Evolutionary conservation across 2,888 invertebrate genomes (phyloP), one percentile per base, ranked within the genome.

Genomic region (Phoenoteleia sp.): DNA sequence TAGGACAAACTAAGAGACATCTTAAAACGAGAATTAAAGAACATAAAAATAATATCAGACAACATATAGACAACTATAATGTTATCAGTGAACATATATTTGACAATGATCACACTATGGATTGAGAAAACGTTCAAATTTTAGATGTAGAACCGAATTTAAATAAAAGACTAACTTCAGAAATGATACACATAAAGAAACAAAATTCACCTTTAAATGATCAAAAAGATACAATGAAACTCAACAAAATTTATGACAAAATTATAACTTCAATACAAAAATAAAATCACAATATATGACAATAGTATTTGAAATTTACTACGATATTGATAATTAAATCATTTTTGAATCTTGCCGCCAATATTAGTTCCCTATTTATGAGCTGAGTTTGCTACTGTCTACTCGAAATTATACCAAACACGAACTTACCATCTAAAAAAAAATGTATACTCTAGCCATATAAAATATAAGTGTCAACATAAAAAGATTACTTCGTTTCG

Each of bases 121-220:
- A 64, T 27, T 64, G 64, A 47, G 13, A 64, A 3, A 64, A 64
- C 17, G 23, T 64, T 4, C 25, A 64, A 27, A 64, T 64, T n/a
- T 13, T 64, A 19, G 45, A 64, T 7, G 27, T 17, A 29, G 64
- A 47, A 27, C 27, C 17, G 11, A 64, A 64, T 25, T 25, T 4
- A 1, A 17, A 9, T 3, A 64, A 64, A 19, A 64, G 64, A 29
- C 13, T 47, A 19, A 23, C 29, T 29, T 45, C 64, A 17, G 45
- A 64, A 64, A 64, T 47, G 64, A 29, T 64, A 29, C 25, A 47
- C 13, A 64, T 64, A 5, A 64, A 64, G 47, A 17, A 64, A 47
- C 47, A 64, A 47, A 27, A 19, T 19, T 27, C 27, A 15, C 27
- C 17, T 17, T 13, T 64, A 9, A 47, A 64, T 47, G 64, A 64